Percentiles rank a stretch among this genome's conserved stretches.
phyloP scores from a whole-genome alignment of 2,113 vertebrate species.

The Ornithorhynchus anatinus region DNA sequence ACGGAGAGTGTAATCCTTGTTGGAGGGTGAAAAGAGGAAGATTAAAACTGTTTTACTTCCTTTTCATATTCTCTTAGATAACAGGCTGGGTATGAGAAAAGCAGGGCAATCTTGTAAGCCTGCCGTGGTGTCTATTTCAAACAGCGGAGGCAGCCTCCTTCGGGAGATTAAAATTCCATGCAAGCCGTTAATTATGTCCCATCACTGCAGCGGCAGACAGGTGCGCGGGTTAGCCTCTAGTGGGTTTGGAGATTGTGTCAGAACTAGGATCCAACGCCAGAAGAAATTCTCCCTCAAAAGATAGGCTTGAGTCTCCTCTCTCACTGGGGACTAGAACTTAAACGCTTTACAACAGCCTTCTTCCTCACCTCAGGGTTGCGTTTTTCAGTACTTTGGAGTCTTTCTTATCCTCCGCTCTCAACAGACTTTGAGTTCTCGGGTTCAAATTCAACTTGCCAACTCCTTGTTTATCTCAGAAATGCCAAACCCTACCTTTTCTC shows the following conservation, averaged over 20 bases:
- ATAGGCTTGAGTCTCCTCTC: not conserved
- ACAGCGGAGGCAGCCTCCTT: not conserved
- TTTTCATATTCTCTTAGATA: not conserved
- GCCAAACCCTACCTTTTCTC: slow-evolving; percentile 30
- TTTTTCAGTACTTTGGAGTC: not conserved
- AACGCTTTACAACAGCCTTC: slow-evolving; percentile 24
- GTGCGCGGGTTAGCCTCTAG: rapidly evolving
- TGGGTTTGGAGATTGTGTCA: not conserved
- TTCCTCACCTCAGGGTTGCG: not conserved
- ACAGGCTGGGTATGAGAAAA: not conserved
- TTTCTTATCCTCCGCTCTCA: slow-evolving; percentile 15
- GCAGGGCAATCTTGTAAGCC: not conserved
- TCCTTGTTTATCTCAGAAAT: slow-evolving; percentile 9
- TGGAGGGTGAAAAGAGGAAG: rapidly evolving
- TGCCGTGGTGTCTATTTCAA: not conserved
- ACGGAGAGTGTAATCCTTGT: not conserved
- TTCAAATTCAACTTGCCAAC: slow-evolving; percentile 20
- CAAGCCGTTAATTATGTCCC: not conserved
- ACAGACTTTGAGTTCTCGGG: slow-evolving; percentile 14
- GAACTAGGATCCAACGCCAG: not conserved
- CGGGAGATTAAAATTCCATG: not conserved
- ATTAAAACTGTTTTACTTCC: not conserved
- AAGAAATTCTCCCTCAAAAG: not conserved
- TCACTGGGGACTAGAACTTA: not conserved
- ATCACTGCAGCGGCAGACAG: not conserved